Evolutionary conservation across 92 coral and sea anemone genomes (phyloP).

Genomic region (Porites cylindrica): DNA sequence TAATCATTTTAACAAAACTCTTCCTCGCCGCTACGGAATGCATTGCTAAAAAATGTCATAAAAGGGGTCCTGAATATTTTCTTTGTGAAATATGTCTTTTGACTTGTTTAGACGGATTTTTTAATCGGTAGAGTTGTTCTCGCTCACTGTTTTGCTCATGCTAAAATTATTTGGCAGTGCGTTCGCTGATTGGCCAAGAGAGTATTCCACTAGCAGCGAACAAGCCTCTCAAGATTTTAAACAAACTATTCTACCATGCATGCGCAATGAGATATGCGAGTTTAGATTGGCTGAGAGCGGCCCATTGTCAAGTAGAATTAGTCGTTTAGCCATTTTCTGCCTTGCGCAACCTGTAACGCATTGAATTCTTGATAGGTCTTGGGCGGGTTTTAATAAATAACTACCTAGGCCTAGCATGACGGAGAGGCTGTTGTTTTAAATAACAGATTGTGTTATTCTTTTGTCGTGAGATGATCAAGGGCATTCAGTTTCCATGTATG

Average conservation of each 20-base stretch:
- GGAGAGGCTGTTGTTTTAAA: conserved; percentile 77
- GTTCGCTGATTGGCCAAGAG: conserved; percentile 70
- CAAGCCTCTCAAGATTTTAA: conserved; percentile 67
- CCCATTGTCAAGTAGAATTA: conserved; percentile 71
- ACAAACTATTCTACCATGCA: conserved; percentile 90
- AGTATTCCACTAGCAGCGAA: conserved; percentile 83
- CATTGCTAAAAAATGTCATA: neutral
- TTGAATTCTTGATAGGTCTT: conserved; percentile 79
- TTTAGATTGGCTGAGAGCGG: conserved; percentile 77
- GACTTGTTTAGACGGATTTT: conserved; percentile 5
- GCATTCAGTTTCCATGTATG: conserved; percentile 72
- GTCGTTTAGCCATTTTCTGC: conserved; percentile 70
- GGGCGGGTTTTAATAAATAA: conserved; percentile 96
- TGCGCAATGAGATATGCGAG: conserved; percentile 80
- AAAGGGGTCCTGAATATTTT: neutral
- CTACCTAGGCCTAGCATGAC: conserved; percentile 71
- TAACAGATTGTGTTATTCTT: conserved; percentile 71
- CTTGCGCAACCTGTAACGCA: conserved; percentile 80
- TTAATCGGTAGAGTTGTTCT: conserved; percentile 60
- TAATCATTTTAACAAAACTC: neutral
- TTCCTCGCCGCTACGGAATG: conserved; percentile 24
- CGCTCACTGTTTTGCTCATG: conserved; percentile 59
- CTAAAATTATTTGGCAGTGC: conserved; percentile 71
- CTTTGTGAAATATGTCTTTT: conserved; percentile 21
- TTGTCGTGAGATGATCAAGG: conserved; percentile 82